phyloP scores from a whole-genome alignment of 1,140 invertebrate species.

The Nomia melanderi region DNA sequence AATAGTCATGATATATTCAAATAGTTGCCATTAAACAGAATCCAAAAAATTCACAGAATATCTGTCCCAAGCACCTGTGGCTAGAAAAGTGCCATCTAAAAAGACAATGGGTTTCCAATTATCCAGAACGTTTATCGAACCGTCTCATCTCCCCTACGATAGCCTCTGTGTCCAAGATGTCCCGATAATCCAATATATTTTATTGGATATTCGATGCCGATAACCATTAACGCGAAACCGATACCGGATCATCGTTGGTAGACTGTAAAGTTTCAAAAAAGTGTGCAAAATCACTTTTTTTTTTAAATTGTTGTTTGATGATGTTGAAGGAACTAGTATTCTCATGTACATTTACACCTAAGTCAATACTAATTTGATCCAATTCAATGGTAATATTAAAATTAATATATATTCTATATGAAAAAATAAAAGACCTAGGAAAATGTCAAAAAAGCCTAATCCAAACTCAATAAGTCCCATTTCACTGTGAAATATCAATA shows the following conservation, averaged over 20 bases:
- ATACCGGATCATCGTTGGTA: slow-evolving; percentile 50
- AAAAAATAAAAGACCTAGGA: no score
- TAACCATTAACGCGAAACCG: slow-evolving; percentile 52
- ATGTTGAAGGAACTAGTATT: no score
- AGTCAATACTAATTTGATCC: slow-evolving; percentile 49
- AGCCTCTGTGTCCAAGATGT: slow-evolving; percentile 4
- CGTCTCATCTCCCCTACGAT: no score
- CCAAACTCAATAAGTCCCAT: no score
- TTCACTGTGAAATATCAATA: no score
- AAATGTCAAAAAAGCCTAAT: no score
- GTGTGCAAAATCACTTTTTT: no score
- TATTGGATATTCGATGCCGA: slow-evolving; percentile 29
- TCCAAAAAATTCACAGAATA: neutral
- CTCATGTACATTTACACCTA: no score
- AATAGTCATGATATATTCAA: no score
- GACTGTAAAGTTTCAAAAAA: slow-evolving; percentile 46
- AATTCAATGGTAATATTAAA: no score
- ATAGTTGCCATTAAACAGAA: neutral
- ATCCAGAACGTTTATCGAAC: neutral
- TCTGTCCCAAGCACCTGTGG: neutral
- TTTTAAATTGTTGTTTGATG: no score
- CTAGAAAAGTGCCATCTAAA: neutral
- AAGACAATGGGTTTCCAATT: neutral
- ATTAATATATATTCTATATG: no score
- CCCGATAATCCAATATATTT: slow-evolving; percentile 30